Evolutionary conservation across 2,797 vertebrate species (phyloP), one percentile per base, ranked within the genome.

Genomic region (Kryptolebias ocellatus): DNA sequence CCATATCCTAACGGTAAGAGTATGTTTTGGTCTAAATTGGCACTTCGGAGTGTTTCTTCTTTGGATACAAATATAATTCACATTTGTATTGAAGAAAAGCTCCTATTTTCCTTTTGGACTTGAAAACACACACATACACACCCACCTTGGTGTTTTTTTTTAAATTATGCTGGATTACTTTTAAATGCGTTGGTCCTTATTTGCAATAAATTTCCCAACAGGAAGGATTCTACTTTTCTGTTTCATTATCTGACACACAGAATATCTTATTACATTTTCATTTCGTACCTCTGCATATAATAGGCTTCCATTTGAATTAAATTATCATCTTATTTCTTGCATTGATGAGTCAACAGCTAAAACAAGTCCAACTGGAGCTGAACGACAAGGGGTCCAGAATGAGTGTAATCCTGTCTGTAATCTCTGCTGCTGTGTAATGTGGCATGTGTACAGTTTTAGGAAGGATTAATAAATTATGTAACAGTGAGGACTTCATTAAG

Each of bases 1-100:
- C 98, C 98, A 0, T 99, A 99, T 89, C 91, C 97, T 67, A 99
- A 96, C 45, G 98, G 97, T 90, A 57, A 63, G 76, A 63, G 34
- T 17, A 17, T 9, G 24, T 39, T 24, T 58, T 56, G 18, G 52
- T 50, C 28, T 18, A 12, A 44, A 24, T 29, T 47, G 16, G 18
- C n/a, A 51, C 15, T 27, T 10, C 1, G 10, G n/a, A 39, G 42
- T 47, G 34, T 45, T 20, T 60, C 29, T 11, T 16, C 31, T 34
- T 34, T 34, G 12, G 50, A 17, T 42, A 5, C 15, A 50, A 16
- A 20, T 29, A 17, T 27, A n/a, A 16, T 29, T 8, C 17, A 4
- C 31, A 24, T 59, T 52, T 75, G 37, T 31, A 1, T 53, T 12
- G 7, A n/a, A 37, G 12, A 39, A 53, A 10, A 53, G n/a, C 27